Evolutionary conservation across 2,888 invertebrate species (phyloP).

Genomic region (Yponomeuta sedellus): DNA sequence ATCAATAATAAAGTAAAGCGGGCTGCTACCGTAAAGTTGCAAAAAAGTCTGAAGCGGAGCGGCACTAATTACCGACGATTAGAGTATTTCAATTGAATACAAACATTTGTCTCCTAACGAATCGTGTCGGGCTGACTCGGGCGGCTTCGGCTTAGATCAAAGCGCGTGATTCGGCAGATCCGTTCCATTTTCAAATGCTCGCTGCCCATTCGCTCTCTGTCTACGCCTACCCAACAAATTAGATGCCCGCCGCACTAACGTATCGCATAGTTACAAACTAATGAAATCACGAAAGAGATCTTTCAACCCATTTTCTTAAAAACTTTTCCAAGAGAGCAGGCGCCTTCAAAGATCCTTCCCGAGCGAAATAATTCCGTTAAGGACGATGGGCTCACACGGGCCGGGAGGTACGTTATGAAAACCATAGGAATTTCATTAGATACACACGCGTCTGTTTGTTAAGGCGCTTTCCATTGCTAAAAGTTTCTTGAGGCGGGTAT

Average conservation of each 20-base stretch:
- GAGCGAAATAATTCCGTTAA: conserved; percentile 73
- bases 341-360: conserved; percentile 73
- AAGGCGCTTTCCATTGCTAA: conserved; percentile 77
- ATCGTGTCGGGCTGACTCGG: conserved; percentile 70
- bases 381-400: conserved; percentile 68
- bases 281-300: conserved; percentile 72
- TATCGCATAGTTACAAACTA: conserved; percentile 74
- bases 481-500: conserved; percentile 78
- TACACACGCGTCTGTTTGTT: conserved; percentile 77
- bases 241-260: conserved; percentile 62
- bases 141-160: conserved; percentile 54
- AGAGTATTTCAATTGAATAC: conserved; percentile 70
- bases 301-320: conserved; percentile 74
- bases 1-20: not conserved
- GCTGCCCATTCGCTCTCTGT: conserved; percentile 73
- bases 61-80: conserved; percentile 64
- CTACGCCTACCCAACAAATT: conserved; percentile 75
- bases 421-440: conserved; percentile 78
- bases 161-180: conserved; percentile 73
- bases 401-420: conserved; percentile 64
- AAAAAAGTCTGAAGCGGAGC: conserved; percentile 59
- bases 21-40: conserved; percentile 49
- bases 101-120: conserved; percentile 76
- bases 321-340: conserved; percentile 75
- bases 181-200: conserved; percentile 65